A percentile compares a stretch with the other conserved stretches of the same genome.
Evolutionary conservation across 35 echinoderm and acorn worm genomes (phyloP).

Genomic region (Apostichopus japonicus): DNA sequence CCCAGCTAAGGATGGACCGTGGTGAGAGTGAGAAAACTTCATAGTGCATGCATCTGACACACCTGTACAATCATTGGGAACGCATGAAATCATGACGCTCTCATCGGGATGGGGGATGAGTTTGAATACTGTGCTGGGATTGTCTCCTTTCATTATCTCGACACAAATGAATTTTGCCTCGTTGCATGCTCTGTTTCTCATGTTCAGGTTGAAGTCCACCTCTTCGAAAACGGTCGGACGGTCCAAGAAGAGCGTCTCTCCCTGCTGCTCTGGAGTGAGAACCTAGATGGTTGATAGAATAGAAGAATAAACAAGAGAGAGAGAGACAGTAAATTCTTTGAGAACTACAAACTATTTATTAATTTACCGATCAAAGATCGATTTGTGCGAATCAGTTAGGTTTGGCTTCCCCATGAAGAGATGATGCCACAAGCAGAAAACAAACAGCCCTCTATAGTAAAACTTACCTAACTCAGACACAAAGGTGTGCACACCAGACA

Average conservation of each 20-base stretch:
- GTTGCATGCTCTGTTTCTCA: constrained; percentile 59
- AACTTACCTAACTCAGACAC: too few relatives aligned
- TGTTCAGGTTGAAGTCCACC: constrained; percentile 73
- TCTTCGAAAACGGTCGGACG: constrained; percentile 38
- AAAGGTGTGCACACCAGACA: too few relatives aligned
- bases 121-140: constrained; percentile 52
- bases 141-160: constrained; percentile 66
- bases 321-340: too few relatives aligned
- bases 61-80: constrained; percentile 72
- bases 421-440: too few relatives aligned
- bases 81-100: constrained; percentile 62
- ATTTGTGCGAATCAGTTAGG: too few relatives aligned
- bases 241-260: constrained; percentile 39
- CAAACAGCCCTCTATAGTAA: too few relatives aligned
- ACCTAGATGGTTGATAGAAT: neutral
- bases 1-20: neutral
- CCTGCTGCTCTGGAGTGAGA: constrained; percentile 35
- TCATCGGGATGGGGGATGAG: constrained; percentile 60
- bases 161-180: constrained; percentile 73
- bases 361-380: too few relatives aligned
- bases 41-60: constrained; percentile 52
- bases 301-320: too few relatives aligned
- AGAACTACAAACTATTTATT: too few relatives aligned
- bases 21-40: neutral
- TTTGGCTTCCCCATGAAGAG: too few relatives aligned